Evolutionary conservation across 2,888 invertebrate genomes (phyloP), one percentile per base, ranked within the genome.

Genomic region (Epistrophe grossulariae): DNA sequence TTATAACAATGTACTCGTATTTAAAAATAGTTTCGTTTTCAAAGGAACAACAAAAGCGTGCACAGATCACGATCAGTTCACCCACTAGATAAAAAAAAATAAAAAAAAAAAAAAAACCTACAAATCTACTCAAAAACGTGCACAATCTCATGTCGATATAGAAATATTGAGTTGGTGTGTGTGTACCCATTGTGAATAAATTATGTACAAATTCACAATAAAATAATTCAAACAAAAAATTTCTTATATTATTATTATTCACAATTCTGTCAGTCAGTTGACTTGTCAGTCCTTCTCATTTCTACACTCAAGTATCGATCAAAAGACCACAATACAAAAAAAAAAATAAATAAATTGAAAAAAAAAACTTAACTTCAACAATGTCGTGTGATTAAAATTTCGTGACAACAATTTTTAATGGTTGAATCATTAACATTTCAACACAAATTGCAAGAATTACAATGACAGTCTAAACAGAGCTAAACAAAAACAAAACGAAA

Each of bases 21-120:
- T 15, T 59, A 48, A 48, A 59, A 43, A 57, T 60, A 48, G 48
- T 59, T 43, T 72, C 48, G 31, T 59, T 60, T 48, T 19, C 13
- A 9, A 35, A 59, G 35, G 17, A 57, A 72, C 35, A 59, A 72
- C 72, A 70, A 70, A 70, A 77, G 48, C 85, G 82, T 82, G 73
- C 78, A 82, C 78, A 68, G 82, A 82, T 85, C 85, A 85, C 81
- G 85, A 85, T 85, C 85, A 73, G 62, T 80, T 82, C 85, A 85
- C 85, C 85, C 82, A 78, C 78, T 85, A 77, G 6, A 38, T 40
- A 9, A 13, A 15, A 60, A 19, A 11, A 15, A 24, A 15, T 19
- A 13, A 40, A n/a, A 57, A 28, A 15, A 31, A 15, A 31, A 60
- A 35, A 77, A 71, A 71, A 72, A 31, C 50, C 66, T n/a, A 68